A percentile compares a stretch with the other conserved stretches of the same genome.
phyloP scores from a whole-genome alignment of 2,888 invertebrate species.

The Barypeithes pellucidus region DNA sequence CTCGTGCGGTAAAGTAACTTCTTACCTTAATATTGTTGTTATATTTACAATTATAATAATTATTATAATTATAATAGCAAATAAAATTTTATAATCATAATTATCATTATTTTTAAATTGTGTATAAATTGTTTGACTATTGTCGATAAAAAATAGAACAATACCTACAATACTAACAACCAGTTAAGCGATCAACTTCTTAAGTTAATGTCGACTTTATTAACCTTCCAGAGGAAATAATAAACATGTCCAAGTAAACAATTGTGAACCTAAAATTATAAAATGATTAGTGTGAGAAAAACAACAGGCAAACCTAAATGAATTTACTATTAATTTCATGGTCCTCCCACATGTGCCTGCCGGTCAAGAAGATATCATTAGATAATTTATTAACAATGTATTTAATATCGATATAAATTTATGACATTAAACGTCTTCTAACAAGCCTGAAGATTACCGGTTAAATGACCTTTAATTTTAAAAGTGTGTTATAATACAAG shows the following conservation, averaged over 20 bases:
- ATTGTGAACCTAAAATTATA: constrained; percentile 36
- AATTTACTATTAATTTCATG: constrained; percentile 38
- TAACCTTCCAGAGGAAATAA: neutral
- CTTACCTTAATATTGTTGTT: no score
- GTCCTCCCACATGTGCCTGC: constrained; percentile 33
- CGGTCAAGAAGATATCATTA: constrained; percentile 31
- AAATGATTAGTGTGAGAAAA: constrained; percentile 43
- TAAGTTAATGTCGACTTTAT: no score
- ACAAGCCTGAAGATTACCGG: constrained; percentile 5
- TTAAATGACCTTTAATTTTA: constrained; percentile 5
- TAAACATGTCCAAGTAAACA: constrained; percentile 15
- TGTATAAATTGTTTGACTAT: no score
- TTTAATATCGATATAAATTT: constrained; percentile 18
- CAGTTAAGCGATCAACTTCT: no score
- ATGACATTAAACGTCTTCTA: neutral
- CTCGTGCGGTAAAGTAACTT: no score
- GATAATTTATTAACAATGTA: constrained; percentile 32
- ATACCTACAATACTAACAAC: no score
- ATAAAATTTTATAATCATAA: no score
- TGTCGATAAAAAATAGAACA: no score
- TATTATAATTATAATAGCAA: no score
- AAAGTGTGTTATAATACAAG: neutral
- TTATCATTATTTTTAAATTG: no score
- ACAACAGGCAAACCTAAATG: constrained; percentile 30
- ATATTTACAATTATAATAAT: no score